Base-by-base conservation (phyloP, 2,113 vertebrate species). In the Vombatus ursinus region DNA sequence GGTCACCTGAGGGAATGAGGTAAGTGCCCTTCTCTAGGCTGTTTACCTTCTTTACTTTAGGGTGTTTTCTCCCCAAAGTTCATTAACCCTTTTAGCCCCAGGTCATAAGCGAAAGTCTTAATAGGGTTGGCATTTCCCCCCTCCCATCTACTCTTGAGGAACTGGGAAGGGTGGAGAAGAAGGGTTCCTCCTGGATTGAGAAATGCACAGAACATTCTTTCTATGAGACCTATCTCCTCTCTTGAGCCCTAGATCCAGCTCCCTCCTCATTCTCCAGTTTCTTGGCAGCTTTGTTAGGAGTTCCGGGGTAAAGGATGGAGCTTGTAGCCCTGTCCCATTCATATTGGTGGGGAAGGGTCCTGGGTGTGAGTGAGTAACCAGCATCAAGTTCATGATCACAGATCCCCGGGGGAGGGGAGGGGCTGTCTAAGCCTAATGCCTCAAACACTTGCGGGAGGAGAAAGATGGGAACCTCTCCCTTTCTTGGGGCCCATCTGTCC, bases 51-150 rank as follows among this genome's bases (percentile, higher is more conserved):
- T 52, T 91, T 91, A 47, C 61, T 49, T 51, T 50, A 92, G 90
- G 97, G 97, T 93, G 61, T 92, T 94, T 24, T 95, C 31, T 93
- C 53, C 90, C 93, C 97, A 97, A 96, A 95, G 91, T 97, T 96
- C 96, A 92, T 97, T 57, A 95, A 97, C 94, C 95, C 93, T 95
- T 96, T 90, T 52, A 92, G 50, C 89, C 91, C 11, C 23, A 90
- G 96, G n/a, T 90, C 97, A 49, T 57, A 91, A 90, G 31, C 26
- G 89, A 95, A 89, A 92, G 90, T 91, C 95, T 77, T 52, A 44
- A 94, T n/a, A 12, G 90, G 92, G 91, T 84, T 28, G 68, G 54
- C 54, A 50, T 68, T 52, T 95, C 90, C 51, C 51, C 93, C 95
- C 91, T 91, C 90, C 95, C 57, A 28, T 10, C n/a, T 84, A 94